Evolutionary conservation across 2,888 invertebrate genomes (phyloP).

Genomic region (Myopa tessellatipennis): DNA sequence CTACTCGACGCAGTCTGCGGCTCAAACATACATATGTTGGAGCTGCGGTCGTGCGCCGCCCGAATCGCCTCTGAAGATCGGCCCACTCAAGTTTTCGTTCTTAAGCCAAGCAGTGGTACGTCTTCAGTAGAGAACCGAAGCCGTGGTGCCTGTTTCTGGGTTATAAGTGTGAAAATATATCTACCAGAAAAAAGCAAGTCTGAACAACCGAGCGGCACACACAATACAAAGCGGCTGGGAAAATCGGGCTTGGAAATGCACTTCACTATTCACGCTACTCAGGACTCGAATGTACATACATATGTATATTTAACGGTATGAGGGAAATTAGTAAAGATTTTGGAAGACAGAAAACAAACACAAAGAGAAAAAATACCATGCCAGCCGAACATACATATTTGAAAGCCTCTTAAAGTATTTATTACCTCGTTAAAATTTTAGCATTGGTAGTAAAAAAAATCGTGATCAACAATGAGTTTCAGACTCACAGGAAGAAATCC

Average conservation of each 20-base stretch:
- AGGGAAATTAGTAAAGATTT: no score
- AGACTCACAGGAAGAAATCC: background rate
- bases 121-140: background rate
- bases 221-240: no score
- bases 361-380: no score
- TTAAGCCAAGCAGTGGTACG: background rate
- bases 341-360: no score
- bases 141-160: background rate
- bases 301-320: no score
- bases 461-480: background rate
- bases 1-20: slow-evolving; percentile 12
- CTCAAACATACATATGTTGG: background rate
- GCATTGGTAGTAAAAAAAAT: background rate
- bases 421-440: slow-evolving; percentile 23
- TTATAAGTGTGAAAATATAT: slow-evolving; percentile 20
- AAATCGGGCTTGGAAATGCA: no score
- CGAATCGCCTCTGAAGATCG: slow-evolving; percentile 43
- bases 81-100: slow-evolving; percentile 40
- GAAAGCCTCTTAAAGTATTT: slow-evolving; percentile 10
- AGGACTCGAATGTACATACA: no score
- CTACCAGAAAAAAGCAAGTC: background rate
- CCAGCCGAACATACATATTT: no score
- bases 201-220: background rate
- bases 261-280: no score
- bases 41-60: background rate